A percentile compares a stretch with the other conserved stretches of the same genome.
Evolutionary conservation across 2,888 invertebrate genomes (phyloP).

Genomic region (Eristalinus sepulchralis): DNA sequence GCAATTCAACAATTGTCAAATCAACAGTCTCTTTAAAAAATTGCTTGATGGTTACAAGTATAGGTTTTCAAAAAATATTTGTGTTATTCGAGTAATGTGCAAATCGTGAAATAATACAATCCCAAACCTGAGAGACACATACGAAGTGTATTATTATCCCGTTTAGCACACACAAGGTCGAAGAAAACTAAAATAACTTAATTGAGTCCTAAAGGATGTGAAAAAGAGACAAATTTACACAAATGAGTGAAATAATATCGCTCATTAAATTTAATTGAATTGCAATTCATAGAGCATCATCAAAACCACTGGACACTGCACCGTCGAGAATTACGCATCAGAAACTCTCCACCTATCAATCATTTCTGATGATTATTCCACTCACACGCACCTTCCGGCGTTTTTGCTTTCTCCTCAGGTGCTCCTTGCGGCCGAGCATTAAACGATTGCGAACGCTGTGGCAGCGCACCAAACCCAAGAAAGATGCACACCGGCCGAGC

Average conservation of each 20-base stretch:
- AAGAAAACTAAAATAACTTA: too few relatives aligned
- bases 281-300: conserved; percentile 35
- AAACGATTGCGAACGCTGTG: not conserved
- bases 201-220: too few relatives aligned
- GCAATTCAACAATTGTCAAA: too few relatives aligned
- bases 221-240: not conserved
- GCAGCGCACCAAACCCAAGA: conserved; percentile 1
- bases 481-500: conserved; percentile 15
- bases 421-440: not conserved
- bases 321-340: conserved; percentile 32
- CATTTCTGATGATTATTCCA: conserved; percentile 61
- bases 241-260: conserved; percentile 3
- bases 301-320: conserved; percentile 52
- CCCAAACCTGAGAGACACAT: too few relatives aligned
- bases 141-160: too few relatives aligned
- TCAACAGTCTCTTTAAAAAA: too few relatives aligned
- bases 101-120: too few relatives aligned
- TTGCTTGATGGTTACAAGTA: too few relatives aligned
- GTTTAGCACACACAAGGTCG: too few relatives aligned
- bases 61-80: too few relatives aligned
- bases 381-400: conserved; percentile 62
- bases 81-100: too few relatives aligned
- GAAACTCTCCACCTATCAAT: conserved; percentile 51
- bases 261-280: conserved; percentile 47
- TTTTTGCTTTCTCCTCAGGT: conserved; percentile 29